phyloP scores from a whole-genome alignment of 1,140 invertebrate species.

The Pinna nobilis region DNA sequence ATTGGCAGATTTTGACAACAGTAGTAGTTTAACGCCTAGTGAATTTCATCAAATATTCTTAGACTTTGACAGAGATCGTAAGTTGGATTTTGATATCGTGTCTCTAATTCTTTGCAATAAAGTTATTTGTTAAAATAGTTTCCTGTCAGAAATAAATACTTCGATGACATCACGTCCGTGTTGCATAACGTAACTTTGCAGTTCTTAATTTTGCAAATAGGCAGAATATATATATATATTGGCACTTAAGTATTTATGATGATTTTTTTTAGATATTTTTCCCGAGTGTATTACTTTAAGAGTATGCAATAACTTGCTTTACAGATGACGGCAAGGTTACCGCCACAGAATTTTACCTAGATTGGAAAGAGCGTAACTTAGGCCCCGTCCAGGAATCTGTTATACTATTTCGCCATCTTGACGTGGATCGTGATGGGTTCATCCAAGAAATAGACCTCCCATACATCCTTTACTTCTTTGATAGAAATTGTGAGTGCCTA shows the following conservation, averaged over 20 bases:
- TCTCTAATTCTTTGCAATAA: no score
- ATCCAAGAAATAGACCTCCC: constrained; percentile 36
- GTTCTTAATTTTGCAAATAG: neutral
- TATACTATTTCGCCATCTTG: constrained; percentile 42
- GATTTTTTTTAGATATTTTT: constrained; percentile 8
- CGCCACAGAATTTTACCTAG: constrained; percentile 31
- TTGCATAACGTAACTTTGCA: no score
- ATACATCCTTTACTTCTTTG: constrained; percentile 40
- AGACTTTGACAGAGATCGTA: neutral
- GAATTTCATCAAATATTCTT: constrained; percentile 1
- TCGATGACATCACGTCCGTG: no score
- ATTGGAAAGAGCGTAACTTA: constrained; percentile 32
- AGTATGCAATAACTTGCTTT: neutral
- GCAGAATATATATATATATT: neutral
- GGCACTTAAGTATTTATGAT: neutral
- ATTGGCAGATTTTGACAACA: neutral
- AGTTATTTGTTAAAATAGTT: no score
- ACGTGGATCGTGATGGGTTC: constrained; percentile 35
- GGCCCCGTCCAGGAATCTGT: constrained; percentile 34
- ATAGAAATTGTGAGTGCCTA: constrained; percentile 41
- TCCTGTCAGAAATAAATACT: no score
- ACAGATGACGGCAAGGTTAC: constrained; percentile 29
- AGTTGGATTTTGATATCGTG: neutral
- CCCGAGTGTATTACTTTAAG: neutral
- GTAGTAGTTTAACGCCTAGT: neutral